phyloP scores from a whole-genome alignment of 1,140 invertebrate genomes.

The Stegodyphus mimosarum region DNA sequence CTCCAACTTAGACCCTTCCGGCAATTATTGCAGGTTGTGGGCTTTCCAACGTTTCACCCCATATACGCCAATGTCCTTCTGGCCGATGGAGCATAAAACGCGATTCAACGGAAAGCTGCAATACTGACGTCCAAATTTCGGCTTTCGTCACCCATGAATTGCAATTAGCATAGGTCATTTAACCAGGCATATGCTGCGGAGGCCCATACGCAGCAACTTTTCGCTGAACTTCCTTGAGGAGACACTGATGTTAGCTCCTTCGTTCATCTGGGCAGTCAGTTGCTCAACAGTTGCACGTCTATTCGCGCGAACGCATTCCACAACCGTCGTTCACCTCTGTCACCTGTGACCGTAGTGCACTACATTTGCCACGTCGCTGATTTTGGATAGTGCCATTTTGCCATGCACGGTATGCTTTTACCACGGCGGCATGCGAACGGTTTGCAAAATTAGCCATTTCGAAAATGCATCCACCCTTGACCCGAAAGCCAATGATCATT shows the following conservation, averaged over 20 bases:
- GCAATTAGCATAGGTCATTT: neutral
- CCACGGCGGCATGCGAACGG: neutral
- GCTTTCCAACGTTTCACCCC: slow-evolving; percentile 1
- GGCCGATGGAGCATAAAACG: slow-evolving; percentile 14
- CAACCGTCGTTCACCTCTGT: neutral
- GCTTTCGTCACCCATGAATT: slow-evolving; percentile 6
- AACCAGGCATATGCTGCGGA: slow-evolving; percentile 3
- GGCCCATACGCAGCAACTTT: slow-evolving; percentile 3
- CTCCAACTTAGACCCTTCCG: slow-evolving; percentile 3
- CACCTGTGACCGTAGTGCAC: slow-evolving; percentile 6
- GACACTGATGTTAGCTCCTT: neutral
- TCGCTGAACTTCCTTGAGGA: neutral
- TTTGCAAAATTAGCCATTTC: slow-evolving; percentile 11
- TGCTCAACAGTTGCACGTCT: slow-evolving; percentile 8
- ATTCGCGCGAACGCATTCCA: neutral
- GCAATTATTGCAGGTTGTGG: neutral
- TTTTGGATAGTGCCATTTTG: slow-evolving; percentile 25
- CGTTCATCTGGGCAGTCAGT: slow-evolving; percentile 7
- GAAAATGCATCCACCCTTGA: slow-evolving; percentile 16
- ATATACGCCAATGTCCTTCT: neutral
- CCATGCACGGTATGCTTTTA: slow-evolving; percentile 10
- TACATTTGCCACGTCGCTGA: slow-evolving; percentile 9
- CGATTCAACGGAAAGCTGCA: neutral
- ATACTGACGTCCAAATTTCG: neutral
- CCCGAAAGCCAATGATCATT: slow-evolving; percentile 21